Percentiles rank a stretch among this genome's conserved stretches.
These are phyloP conservation scores for Nyctibius grandis DNA, from an alignment of 2,797 vertebrate genomes.

Conservation along the genomic window DNA sequence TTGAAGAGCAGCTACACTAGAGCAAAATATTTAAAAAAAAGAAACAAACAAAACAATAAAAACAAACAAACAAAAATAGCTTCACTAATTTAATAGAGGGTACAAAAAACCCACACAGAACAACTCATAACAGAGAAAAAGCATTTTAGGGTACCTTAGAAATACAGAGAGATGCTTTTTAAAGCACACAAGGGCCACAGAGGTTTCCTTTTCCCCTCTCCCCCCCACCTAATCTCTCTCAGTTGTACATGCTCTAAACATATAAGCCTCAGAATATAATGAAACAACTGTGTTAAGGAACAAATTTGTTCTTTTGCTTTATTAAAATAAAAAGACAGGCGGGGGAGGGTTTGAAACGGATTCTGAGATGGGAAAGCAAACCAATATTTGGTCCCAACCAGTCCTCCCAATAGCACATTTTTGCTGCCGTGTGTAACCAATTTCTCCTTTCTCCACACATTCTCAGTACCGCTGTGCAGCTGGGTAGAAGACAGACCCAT, in stretches of 20 bases:
- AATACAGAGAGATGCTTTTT: not conserved
- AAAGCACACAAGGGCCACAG: not conserved
- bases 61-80: not conserved
- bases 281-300: not conserved
- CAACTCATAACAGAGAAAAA: not conserved
- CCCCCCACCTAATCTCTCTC: not conserved
- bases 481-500: not conserved
- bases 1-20: not conserved
- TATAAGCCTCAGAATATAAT: not conserved
- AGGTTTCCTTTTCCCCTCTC: not conserved
- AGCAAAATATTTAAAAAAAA: not conserved
- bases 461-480: not conserved
- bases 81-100: not conserved
- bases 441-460: not conserved
- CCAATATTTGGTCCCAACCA: not conserved
- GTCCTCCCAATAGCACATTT: not conserved
- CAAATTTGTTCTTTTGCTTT: not conserved
- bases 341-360: not conserved
- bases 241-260: not conserved
- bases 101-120: not conserved
- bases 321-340: not conserved
- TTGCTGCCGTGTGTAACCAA: not conserved
- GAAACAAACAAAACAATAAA: too few species aligned
- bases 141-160: not conserved
- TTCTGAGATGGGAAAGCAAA: not conserved